These are phyloP conservation scores for Phainopepla nitens DNA, from an alignment of 2,113 vertebrate genomes.

Conservation along the genomic window DNA sequence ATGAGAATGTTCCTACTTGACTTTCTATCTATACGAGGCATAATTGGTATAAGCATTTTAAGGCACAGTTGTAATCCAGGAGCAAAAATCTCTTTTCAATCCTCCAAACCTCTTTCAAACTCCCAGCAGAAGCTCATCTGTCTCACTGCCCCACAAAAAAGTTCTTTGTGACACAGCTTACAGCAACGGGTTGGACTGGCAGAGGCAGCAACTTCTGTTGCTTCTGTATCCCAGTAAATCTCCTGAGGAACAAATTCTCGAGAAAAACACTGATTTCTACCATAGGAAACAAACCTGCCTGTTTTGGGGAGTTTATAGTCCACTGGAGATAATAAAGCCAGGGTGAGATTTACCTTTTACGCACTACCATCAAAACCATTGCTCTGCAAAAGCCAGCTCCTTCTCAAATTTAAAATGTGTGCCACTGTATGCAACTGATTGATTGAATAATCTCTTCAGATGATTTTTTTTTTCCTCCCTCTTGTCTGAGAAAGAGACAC, in stretches of 20 bases:
- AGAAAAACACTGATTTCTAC: not conserved
- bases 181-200: fast-evolving
- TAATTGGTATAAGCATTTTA: not conserved
- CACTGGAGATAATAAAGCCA: not conserved
- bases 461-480: not conserved
- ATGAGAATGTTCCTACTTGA: not conserved
- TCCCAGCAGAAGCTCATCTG: not conserved
- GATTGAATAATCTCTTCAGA: not conserved
- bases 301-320: not conserved
- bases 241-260: not conserved
- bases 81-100: not conserved
- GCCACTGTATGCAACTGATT: not conserved
- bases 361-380: not conserved
- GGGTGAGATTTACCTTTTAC: not conserved
- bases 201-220: not conserved
- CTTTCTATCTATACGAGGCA: not conserved
- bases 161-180: not conserved
- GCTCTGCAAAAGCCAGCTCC: not conserved
- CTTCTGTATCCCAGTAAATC: not conserved
- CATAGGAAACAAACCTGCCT: not conserved
- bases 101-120: not conserved
- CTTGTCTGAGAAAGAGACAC: not conserved
- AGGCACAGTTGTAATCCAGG: not conserved
- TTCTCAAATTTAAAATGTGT: not conserved
- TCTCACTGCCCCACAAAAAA: not conserved